phyloP scores from a whole-genome alignment of 2,888 invertebrate genomes.

The Pristionchus entomophagus region DNA sequence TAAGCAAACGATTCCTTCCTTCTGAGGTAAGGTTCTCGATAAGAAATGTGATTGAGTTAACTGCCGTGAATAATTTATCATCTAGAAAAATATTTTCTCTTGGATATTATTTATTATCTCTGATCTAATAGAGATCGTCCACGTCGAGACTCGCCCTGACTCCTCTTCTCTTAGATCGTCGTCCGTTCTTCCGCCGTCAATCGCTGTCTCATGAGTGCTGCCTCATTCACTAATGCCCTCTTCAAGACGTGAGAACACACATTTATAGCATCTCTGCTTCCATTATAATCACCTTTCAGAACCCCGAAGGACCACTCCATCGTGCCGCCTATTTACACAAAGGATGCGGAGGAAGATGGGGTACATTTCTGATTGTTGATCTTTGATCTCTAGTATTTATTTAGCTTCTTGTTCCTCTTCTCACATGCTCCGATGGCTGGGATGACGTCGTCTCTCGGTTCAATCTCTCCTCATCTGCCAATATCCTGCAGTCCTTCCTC shows the following conservation, averaged over 20 bases:
- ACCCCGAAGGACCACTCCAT: neutral
- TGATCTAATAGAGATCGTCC: no score
- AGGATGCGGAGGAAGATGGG: neutral
- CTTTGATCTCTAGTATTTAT: neutral
- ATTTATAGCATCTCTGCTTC: neutral
- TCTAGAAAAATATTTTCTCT: no score
- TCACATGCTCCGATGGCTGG: neutral
- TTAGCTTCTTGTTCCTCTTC: conserved; percentile 25
- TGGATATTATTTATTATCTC: no score
- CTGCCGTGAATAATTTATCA: no score
- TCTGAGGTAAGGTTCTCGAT: neutral
- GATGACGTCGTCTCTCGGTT: neutral
- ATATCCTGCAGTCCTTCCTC: neutral
- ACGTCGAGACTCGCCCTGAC: no score
- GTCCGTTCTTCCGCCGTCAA: neutral
- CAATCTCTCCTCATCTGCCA: neutral
- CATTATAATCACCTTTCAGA: neutral
- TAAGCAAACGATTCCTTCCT: no score
- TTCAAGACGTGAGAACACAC: neutral
- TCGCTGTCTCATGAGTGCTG: no score
- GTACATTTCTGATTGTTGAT: no score
- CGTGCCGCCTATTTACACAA: conserved; percentile 23
- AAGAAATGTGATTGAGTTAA: no score
- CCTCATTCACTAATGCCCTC: neutral
- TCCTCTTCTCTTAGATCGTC: neutral